Evolutionary conservation across 2,888 invertebrate species (phyloP), one percentile per base, ranked within the genome.

Genomic region (Lamellibrachia satsuma): DNA sequence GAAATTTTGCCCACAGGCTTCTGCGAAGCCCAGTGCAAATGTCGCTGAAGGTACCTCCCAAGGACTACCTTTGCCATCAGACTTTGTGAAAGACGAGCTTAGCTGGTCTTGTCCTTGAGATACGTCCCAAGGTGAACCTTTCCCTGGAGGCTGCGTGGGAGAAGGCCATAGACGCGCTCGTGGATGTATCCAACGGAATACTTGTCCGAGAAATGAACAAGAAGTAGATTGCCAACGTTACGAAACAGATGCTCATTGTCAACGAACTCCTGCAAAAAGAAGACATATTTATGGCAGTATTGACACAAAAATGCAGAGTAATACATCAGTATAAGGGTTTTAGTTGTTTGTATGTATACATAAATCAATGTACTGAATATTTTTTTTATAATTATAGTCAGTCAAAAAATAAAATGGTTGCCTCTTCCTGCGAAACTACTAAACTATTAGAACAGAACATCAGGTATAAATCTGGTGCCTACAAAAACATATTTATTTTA

Each of bases 171-270:
- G 15, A 75, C 75, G 1, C 75, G 75, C 91, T 91, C 52, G 4
- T 91, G 90, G n/a, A 96, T 94, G 92, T 95, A 95, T 7, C 93
- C 92, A 6, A 94, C 90, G 2, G 95, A 94, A 93, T 96, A 95
- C 93, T 95, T 95, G 92, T 95, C 95, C 3, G 96, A 96, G 92
- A 96, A 95, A 93, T 96, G 96, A 52, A 96, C 95, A 55, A 96
- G 93, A 51, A 95, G 57, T 75, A 96, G 94, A 90, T 94, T 92
- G 7, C 94, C 94, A 22, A 96, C 94, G 91, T 95, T 93, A 90
- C 93, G 92, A 92, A 96, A 96, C 39, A 95, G 93, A 9, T 95
- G 93, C 6, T 95, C 94, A 93, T 95, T 94, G 92, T 95, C 93
- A 11, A 94, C 93, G 11, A 96, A 93, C 93, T 96, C 75, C 75